A percentile compares a stretch with the other conserved stretches of the same genome.
phyloP scores from a whole-genome alignment of 2,113 vertebrate genomes.

The human region DNA sequence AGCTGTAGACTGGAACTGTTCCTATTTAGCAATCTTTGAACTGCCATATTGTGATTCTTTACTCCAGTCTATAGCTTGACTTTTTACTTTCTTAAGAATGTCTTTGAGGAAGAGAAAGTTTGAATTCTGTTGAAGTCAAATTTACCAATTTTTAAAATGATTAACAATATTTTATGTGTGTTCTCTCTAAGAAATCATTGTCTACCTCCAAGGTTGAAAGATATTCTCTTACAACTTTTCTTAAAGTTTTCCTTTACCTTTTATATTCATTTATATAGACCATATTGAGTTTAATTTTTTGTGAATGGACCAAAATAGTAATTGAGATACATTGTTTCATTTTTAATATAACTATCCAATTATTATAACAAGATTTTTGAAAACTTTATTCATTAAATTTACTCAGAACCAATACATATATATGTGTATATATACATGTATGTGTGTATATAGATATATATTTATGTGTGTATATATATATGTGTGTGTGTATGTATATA shows the following conservation, averaged over 20 bases:
- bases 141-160: background rate
- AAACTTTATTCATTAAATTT: background rate
- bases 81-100: background rate
- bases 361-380: background rate
- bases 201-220: background rate
- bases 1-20: too few relatives aligned
- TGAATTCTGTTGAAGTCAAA: background rate
- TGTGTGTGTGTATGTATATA: too few relatives aligned
- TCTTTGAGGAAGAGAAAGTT: background rate
- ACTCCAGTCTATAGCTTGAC: background rate
- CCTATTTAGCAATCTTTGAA: too few relatives aligned
- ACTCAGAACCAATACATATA: background rate
- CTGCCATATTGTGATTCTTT: background rate
- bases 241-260: background rate
- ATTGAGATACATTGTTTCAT: background rate
- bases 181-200: background rate
- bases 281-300: background rate
- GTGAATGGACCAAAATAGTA: background rate
- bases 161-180: background rate
- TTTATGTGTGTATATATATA: accelerated
- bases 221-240: background rate
- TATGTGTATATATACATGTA: too few relatives aligned
- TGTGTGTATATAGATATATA: too few relatives aligned
- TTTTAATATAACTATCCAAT: background rate
- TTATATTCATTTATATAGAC: background rate